A percentile compares a stretch with the other conserved stretches of the same genome.
Evolutionary conservation across 2,888 invertebrate species (phyloP).

Genomic region (Himalopsyche kuldschensis): DNA sequence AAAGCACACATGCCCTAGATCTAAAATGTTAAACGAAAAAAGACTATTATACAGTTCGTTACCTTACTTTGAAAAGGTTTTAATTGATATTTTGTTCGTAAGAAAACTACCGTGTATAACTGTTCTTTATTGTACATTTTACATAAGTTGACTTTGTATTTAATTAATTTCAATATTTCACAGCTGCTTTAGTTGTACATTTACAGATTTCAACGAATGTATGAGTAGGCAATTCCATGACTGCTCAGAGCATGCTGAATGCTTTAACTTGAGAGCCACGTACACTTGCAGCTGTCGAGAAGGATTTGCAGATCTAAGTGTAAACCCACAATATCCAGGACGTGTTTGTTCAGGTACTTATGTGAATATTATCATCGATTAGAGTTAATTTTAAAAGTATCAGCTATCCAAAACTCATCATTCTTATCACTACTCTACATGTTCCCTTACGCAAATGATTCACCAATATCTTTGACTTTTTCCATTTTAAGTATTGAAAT

Average conservation of each 20-base stretch:
- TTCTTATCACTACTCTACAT: background rate
- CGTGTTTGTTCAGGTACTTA: constrained; percentile 68
- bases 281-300: constrained; percentile 90
- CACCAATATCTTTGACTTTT: too few species aligned
- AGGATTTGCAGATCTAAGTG: constrained; percentile 65
- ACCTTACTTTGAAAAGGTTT: too few species aligned
- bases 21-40: too few species aligned
- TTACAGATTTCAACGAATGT: constrained; percentile 87
- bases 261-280: constrained; percentile 87
- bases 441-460: background rate
- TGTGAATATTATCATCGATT: background rate
- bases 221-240: constrained; percentile 76
- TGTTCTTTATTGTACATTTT: too few species aligned
- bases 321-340: constrained; percentile 80
- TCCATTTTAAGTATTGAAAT: too few species aligned
- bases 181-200: background rate
- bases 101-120: too few species aligned
- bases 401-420: background rate
- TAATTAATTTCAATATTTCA: background rate
- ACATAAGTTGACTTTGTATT: too few species aligned
- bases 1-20: too few species aligned
- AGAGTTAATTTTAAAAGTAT: background rate
- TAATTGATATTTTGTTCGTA: too few species aligned
- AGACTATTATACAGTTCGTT: too few species aligned
- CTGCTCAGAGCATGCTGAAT: constrained; percentile 82